Conservation (phyloP, 2,113 vertebrate species). For the Pyrgilauda ruficollis region DNA sequence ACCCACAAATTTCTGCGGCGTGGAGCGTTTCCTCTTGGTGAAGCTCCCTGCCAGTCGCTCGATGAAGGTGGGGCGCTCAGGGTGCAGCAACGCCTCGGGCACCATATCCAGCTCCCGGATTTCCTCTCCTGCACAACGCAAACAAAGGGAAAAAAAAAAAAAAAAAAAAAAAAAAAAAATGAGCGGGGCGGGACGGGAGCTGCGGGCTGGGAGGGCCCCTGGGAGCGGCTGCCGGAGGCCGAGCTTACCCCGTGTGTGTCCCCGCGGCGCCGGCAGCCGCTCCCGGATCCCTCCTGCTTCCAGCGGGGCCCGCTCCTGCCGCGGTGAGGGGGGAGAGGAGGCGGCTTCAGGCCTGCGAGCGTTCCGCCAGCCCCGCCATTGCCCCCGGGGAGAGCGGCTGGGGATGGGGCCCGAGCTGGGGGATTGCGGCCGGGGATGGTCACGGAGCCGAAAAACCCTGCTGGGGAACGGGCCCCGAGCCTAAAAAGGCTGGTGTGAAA, state of each 20-base stretch:
- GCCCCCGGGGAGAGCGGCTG: background rate
- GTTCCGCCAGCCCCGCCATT: too few relatives aligned
- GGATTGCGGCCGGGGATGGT: fast-evolving
- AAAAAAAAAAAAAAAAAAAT: background rate
- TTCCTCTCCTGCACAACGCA: slow-evolving; percentile 79
- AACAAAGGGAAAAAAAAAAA: background rate
- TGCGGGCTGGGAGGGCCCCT: background rate
- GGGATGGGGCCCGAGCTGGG: background rate
- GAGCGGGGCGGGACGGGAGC: background rate
- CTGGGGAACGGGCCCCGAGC: background rate
- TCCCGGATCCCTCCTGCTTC: background rate
- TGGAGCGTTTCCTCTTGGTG: slow-evolving; percentile 92
- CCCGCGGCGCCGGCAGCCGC: background rate
- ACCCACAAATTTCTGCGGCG: too few relatives aligned
- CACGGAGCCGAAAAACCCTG: background rate
- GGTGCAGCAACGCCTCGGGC: slow-evolving; percentile 83
- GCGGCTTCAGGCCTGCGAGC: background rate
- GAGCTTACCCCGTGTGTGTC: background rate
- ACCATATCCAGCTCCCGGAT: slow-evolving; percentile 84
- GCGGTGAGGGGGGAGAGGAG: background rate
- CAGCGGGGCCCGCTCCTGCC: too few relatives aligned
- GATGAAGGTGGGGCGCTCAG: slow-evolving; percentile 86
- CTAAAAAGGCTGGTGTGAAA: background rate
- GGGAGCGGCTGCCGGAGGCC: background rate
- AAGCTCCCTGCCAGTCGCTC: slow-evolving; percentile 88